These are phyloP conservation scores for Lycorma delicatula DNA, from an alignment of 1,140 invertebrate genomes.

Conservation along the genomic window DNA sequence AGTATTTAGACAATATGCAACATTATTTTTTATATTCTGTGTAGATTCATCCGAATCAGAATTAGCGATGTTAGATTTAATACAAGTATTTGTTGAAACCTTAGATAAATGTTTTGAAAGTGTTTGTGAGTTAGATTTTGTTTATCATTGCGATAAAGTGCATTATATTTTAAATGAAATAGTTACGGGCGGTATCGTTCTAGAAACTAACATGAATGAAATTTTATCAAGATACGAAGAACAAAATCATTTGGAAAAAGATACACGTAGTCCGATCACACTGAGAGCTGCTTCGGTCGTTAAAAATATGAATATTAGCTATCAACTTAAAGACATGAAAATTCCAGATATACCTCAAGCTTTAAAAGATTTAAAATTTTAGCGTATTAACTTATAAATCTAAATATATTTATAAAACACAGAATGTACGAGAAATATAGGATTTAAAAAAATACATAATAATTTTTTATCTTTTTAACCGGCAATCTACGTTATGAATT, in stretches of 20 bases:
- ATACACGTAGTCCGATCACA: too few relatives aligned
- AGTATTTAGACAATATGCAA: slow-evolving; percentile 10
- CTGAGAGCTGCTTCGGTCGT: too few relatives aligned
- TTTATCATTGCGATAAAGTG: not conserved
- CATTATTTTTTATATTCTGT: slow-evolving; percentile 7
- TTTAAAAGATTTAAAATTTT: too few relatives aligned
- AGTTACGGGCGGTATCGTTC: slow-evolving; percentile 2
- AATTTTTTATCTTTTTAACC: too few relatives aligned
- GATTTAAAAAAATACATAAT: too few relatives aligned
- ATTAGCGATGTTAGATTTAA: slow-evolving; percentile 7
- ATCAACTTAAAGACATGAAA: too few relatives aligned
- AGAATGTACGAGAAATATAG: too few relatives aligned
- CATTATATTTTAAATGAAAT: slow-evolving; percentile 6
- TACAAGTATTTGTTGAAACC: slow-evolving; percentile 11
- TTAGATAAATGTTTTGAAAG: slow-evolving; percentile 11
- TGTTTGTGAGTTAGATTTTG: slow-evolving; percentile 10
- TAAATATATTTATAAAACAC: too few relatives aligned
- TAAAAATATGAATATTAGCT: too few relatives aligned
- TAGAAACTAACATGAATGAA: not conserved
- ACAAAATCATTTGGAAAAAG: not conserved
- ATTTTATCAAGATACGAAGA: not conserved
- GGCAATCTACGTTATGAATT: too few relatives aligned
- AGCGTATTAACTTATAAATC: too few relatives aligned
- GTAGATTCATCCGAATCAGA: slow-evolving; percentile 3
- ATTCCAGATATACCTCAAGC: too few relatives aligned